A percentile compares a stretch with the other conserved stretches of the same genome.
Conservation (phyloP, 2,113 vertebrate genomes). For the Eulacestoma nigropectus region DNA sequence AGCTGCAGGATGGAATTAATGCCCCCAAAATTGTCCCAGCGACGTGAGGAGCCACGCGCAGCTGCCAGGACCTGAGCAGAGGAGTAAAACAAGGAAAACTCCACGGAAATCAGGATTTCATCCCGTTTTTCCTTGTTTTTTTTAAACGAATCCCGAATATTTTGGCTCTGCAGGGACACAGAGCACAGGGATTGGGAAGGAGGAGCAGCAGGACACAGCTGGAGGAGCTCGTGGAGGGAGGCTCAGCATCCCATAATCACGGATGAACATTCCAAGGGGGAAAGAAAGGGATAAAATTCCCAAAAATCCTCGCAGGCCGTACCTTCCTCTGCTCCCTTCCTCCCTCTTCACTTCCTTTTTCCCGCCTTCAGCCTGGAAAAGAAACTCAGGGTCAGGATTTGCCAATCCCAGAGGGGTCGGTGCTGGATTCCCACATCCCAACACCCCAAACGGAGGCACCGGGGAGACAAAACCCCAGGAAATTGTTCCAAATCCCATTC, state of each 20-base stretch:
- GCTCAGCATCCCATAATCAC: not conserved
- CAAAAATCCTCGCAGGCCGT: not conserved
- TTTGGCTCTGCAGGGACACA: no score
- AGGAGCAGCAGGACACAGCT: no score
- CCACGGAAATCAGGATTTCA: not conserved
- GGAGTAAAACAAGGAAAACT: not conserved
- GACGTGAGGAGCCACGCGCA: no score
- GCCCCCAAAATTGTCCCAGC: not conserved
- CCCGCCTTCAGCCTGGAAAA: constrained; percentile 54
- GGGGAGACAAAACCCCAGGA: not conserved
- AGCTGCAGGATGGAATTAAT: not conserved
- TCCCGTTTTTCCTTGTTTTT: accelerated
- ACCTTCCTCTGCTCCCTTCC: constrained; percentile 62
- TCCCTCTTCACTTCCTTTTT: constrained; percentile 27
- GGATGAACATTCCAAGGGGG: not conserved
- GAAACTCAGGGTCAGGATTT: not conserved
- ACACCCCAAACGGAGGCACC: accelerated
- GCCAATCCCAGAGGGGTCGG: not conserved
- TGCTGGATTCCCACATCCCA: not conserved
- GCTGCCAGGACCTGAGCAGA: not conserved
- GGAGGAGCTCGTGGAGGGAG: no score
- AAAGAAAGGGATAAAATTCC: accelerated
- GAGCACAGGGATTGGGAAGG: not conserved
- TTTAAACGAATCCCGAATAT: no score
- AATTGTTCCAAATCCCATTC: not conserved